A percentile compares a stretch with the other conserved stretches of the same genome.
Evolutionary conservation across 2,797 vertebrate species (phyloP).

Genomic region (Eidolon dupreanum): DNA sequence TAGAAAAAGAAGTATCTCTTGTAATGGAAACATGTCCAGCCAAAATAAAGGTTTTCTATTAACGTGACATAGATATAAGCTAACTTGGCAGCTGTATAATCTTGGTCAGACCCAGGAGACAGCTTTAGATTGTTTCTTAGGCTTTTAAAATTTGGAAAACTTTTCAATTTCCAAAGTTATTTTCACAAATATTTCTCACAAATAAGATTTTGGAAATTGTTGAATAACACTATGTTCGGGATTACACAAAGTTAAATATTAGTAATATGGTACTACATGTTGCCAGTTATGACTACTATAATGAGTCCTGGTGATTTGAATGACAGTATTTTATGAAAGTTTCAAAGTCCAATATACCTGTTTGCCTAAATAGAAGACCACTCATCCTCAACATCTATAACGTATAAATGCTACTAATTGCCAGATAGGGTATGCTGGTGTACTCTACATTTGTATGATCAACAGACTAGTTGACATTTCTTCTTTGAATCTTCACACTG

Average conservation of each 20-base stretch:
- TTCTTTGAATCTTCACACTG: background rate
- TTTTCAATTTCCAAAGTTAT: background rate
- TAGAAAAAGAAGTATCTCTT: background rate
- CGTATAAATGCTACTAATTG: background rate
- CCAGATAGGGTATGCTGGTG: accelerated
- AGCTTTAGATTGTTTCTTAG: background rate
- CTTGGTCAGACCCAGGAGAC: background rate
- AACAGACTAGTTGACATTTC: background rate
- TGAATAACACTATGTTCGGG: background rate
- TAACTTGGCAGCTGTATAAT: background rate
- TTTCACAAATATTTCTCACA: background rate
- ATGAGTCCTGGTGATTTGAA: background rate
- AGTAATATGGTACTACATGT: background rate
- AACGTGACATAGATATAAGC: background rate
- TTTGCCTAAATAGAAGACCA: background rate
- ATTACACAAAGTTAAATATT: background rate
- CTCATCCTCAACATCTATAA: background rate
- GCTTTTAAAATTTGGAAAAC: background rate
- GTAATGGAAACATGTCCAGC: background rate
- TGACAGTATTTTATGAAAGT: background rate
- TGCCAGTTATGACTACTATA: background rate
- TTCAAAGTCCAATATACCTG: background rate
- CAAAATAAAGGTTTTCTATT: background rate
- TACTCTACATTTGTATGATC: background rate
- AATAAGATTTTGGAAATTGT: background rate